Evolutionary conservation across 2,888 invertebrate species (phyloP).

Genomic region (Drosophila algonquin): DNA sequence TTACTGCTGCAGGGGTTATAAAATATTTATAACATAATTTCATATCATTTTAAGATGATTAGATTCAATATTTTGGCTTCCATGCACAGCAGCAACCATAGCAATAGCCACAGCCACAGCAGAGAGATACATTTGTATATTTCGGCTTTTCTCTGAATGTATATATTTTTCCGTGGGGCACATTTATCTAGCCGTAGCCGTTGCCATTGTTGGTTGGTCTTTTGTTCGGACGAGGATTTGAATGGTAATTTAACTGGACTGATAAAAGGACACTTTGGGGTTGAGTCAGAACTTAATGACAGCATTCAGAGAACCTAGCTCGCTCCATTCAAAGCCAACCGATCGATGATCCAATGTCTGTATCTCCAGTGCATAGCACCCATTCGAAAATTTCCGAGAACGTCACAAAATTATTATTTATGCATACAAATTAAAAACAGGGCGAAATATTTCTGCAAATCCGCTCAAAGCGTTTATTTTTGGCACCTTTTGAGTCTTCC

Average conservation of each 20-base stretch:
- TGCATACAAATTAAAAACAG: slow-evolving; percentile 73
- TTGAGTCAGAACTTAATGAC: slow-evolving; percentile 22
- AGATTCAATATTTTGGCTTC: slow-evolving; percentile 66
- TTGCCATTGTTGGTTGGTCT: neutral
- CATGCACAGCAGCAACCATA: slow-evolving; percentile 52
- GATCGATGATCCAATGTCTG: slow-evolving; percentile 56
- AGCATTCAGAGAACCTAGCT: slow-evolving; percentile 62
- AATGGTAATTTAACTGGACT: neutral
- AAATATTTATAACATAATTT: slow-evolving; percentile 75
- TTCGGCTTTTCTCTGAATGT: too few relatives aligned
- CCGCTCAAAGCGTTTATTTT: slow-evolving; percentile 64
- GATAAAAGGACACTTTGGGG: neutral
- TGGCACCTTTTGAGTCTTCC: slow-evolving; percentile 34
- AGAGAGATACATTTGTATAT: slow-evolving; percentile 64
- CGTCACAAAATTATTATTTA: slow-evolving; percentile 69
- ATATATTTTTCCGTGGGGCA: neutral
- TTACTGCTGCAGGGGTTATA: slow-evolving; percentile 43
- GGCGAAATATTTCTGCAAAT: slow-evolving; percentile 58
- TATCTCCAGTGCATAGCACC: slow-evolving; percentile 33
- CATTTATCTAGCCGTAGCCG: neutral
- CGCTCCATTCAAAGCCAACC: slow-evolving; percentile 3
- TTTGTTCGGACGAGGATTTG: neutral
- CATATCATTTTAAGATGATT: slow-evolving; percentile 75
- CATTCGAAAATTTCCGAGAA: slow-evolving; percentile 53
- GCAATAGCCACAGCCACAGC: slow-evolving; percentile 48